These are phyloP conservation scores for Thamnaconus septentrionalis DNA, from an alignment of 2,113 vertebrate species.

Conservation along the genomic window DNA sequence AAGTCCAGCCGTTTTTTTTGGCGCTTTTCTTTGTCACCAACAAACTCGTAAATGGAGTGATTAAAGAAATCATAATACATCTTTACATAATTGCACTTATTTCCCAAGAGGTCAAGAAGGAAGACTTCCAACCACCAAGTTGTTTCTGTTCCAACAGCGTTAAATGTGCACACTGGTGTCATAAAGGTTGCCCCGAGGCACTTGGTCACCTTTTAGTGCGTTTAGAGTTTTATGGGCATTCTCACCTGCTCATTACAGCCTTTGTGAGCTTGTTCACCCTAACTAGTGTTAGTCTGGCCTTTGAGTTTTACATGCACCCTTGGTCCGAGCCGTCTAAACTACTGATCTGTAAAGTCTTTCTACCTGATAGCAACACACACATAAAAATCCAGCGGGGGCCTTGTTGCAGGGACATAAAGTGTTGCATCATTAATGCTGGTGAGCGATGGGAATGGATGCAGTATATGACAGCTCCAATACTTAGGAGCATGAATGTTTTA, in stretches of 20 bases:
- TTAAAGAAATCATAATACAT: too few relatives aligned
- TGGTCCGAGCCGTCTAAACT: conserved; percentile 31
- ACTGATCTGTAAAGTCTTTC: conserved; percentile 37
- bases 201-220: conserved; percentile 28
- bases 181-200: conserved; percentile 27
- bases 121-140: too few relatives aligned
- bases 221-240: conserved; percentile 42
- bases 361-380: conserved; percentile 32
- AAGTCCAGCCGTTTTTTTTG: too few relatives aligned
- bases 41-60: too few relatives aligned
- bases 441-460: too few relatives aligned
- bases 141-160: neutral
- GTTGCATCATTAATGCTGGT: conserved; percentile 13
- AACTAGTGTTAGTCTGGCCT: conserved; percentile 48
- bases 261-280: conserved; percentile 49
- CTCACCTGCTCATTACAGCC: conserved; percentile 65
- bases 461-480: too few relatives aligned
- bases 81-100: too few relatives aligned
- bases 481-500: too few relatives aligned
- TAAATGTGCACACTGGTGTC: conserved; percentile 8
- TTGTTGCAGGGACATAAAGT: conserved; percentile 17
- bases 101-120: too few relatives aligned
- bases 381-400: conserved; percentile 13
- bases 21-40: too few relatives aligned
- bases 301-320: conserved; percentile 44